Evolutionary conservation across 2,797 vertebrate genomes (phyloP).

Genomic region (Sebastes baramenuke): DNA sequence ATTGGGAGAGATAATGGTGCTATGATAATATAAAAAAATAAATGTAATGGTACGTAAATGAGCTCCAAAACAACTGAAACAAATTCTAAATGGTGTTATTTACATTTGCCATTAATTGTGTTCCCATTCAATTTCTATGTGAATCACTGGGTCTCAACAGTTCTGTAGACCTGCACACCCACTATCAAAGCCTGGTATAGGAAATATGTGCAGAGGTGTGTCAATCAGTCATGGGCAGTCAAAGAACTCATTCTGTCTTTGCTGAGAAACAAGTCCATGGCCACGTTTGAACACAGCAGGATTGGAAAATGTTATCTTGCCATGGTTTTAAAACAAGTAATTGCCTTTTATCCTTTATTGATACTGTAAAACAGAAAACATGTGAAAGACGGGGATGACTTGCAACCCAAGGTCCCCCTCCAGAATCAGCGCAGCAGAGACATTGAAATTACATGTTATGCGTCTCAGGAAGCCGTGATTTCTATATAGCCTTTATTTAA

Average conservation of each 20-base stretch:
- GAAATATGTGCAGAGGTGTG: neutral
- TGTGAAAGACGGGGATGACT: no score
- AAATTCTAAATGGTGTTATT: neutral
- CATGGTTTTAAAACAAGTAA: neutral
- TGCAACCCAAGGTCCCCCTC: neutral
- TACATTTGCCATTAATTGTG: neutral
- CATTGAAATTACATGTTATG: neutral
- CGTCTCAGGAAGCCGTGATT: neutral
- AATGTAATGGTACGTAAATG: neutral
- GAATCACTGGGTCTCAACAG: neutral
- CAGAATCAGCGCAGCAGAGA: neutral
- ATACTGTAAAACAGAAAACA: neutral
- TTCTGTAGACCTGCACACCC: neutral
- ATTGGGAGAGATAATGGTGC: neutral
- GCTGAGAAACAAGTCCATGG: neutral
- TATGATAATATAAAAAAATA: neutral
- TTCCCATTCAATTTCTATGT: constrained; percentile 3
- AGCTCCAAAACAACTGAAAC: neutral
- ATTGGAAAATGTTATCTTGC: neutral
- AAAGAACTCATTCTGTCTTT: neutral
- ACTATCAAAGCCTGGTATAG: neutral
- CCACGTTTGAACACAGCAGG: neutral
- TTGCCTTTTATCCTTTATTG: neutral
- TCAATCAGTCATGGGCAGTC: neutral
- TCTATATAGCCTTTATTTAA: neutral